Evolutionary conservation across 2,888 invertebrate species (phyloP), one percentile per base, ranked within the genome.

Genomic region (Drosophila prolongata): DNA sequence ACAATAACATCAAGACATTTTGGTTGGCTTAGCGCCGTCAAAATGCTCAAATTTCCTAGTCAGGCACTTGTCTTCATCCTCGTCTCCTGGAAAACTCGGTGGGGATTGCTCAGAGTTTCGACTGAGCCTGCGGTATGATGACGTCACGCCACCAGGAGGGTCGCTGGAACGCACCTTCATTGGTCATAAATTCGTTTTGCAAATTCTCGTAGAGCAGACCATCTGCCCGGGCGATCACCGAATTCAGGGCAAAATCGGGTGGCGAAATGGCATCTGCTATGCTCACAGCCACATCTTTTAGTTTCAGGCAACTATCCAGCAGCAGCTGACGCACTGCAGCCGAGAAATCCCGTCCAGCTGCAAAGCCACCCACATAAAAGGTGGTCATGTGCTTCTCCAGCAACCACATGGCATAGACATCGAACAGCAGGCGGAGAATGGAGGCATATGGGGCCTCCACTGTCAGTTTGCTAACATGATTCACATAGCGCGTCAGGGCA

Each of bases 211-310:
- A 97, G 54, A 91, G 78, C 30, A 91, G 70, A 74, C 98, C 98
- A 93, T 98, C 96, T 34, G 97, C 95, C 88, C 93, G 94, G 56
- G 97, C 98, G 16, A 98, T 93, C 38, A 96, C 95, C 30, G 98
- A 98, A 92, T 97, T 96, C 13, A 98, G 93, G 38, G 97, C 95
- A 90, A 96, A 98, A 93, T 98, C 98, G 0, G 98, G 96, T 1
- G 97, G 97, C 3, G 98, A 96, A 30, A 98, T 93, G 34, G 96
- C 96, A 91, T 98, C 98, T 3, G 95, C 96, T 3, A 98, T 94
- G 1, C 95, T 93, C 0, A 98, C 95, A 0, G 96, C 94, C 42
- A 97, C 96, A 10, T 94, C 93, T 92, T 96, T 96, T n/a, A 98
- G 86, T 14, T 94, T 93, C 0, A 90, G 91, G 90, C 97, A 98